Evolutionary conservation across 1,140 invertebrate species (phyloP).

Genomic region (Amphibalanus amphitrite): DNA sequence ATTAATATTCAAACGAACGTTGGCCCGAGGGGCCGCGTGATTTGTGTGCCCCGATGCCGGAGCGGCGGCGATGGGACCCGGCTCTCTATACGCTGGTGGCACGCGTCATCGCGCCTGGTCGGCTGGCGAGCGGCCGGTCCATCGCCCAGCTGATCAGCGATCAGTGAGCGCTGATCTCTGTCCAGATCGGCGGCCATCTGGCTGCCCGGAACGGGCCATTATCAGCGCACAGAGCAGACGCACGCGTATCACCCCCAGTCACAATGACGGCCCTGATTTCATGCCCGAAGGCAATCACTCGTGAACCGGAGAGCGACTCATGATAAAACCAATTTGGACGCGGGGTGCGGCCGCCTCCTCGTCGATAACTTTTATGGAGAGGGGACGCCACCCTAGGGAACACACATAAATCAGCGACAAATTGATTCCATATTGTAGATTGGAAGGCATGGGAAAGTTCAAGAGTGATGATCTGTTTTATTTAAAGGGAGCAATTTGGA

Average conservation of each 20-base stretch:
- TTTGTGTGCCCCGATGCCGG: not conserved
- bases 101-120: too few relatives aligned
- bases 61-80: not conserved
- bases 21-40: not conserved
- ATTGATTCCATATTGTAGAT: not conserved
- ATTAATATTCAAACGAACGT: not conserved
- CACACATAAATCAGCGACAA: not conserved
- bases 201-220: not conserved
- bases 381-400: not conserved
- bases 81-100: not conserved
- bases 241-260: not conserved
- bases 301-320: not conserved
- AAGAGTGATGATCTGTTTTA: not conserved
- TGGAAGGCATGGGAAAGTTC: not conserved
- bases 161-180: not conserved
- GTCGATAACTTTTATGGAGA: not conserved
- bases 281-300: not conserved
- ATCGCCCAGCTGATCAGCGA: not conserved
- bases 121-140: too few relatives aligned
- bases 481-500: not conserved
- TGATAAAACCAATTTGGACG: not conserved
- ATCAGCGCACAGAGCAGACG: not conserved
- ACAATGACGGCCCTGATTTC: not conserved
- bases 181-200: not conserved
- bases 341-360: not conserved